Evolutionary conservation across 2,797 vertebrate species (phyloP), one percentile per base, ranked within the genome.

Genomic region (Cuniculus paca): DNA sequence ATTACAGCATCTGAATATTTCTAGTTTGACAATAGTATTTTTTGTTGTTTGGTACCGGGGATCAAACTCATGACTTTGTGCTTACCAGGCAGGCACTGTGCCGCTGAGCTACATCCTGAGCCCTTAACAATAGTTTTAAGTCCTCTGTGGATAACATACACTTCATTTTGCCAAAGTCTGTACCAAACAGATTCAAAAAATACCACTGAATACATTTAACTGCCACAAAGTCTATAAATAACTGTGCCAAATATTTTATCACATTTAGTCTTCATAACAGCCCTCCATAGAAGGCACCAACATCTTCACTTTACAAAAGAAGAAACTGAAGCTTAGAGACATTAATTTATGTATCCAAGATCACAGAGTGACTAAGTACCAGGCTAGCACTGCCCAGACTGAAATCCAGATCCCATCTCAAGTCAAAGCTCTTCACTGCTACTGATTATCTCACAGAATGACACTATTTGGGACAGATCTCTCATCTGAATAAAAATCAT

Each of bases 401-500:
- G 39, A 56, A 90, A 90, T 14, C 19, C 14, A 6, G 17, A 83
- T 24, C 22, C 34, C 28, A 5, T 50, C 75, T 56, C 75, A 6
- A 78, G 24, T 72, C 28, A 5, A 89, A 42, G 7, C n/a, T 91
- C n/a, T 89, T 68, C 28, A 50, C 16, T 77, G 42, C 19, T n/a
- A 50, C 56, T 42, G 63, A n/a, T 48, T 84, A 84, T 54, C 58
- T 90, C 74, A 90, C 4, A 95, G 81, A 87, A 92, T 50, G 19
- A 79, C 10, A 84, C 34, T 58, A 63, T 48, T 42, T 94, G 45
- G 58, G 63, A 92, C 92, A 90, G 70, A 78, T 3, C 63, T 80
- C 11, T 92, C 52, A 81, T n/a, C 52, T 90, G 61, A 90, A 92
- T 90, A 90, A 91, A 91, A 79, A 56, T 65, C 17, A 90, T 31